Evolutionary conservation across 2,797 vertebrate genomes (phyloP).

Genomic region (Oceanodroma leucorhoa): DNA sequence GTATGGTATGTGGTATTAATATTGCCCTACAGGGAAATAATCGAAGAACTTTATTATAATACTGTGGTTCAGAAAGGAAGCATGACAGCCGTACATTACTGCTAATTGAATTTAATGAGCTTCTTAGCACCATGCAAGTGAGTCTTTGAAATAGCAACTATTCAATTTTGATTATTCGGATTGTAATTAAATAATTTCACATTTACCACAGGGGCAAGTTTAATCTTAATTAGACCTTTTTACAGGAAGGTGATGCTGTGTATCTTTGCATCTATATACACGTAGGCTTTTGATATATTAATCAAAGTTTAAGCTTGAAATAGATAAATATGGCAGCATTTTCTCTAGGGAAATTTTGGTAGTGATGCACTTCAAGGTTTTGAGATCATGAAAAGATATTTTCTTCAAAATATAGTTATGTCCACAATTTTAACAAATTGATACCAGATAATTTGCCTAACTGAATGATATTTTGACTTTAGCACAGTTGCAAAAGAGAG

Average conservation of each 20-base stretch:
- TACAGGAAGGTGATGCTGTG: slow-evolving; percentile 7
- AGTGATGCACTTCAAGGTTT: neutral
- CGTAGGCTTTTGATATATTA: neutral
- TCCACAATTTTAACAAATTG: neutral
- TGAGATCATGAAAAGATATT: neutral
- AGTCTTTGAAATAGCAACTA: slow-evolving; percentile 72
- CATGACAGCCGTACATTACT: slow-evolving; percentile 59
- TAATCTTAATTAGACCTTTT: slow-evolving; percentile 62
- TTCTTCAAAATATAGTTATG: neutral
- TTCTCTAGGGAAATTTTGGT: neutral
- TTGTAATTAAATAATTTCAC: slow-evolving; percentile 73
- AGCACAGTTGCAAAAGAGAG: neutral
- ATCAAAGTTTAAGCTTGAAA: neutral
- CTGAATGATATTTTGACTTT: neutral
- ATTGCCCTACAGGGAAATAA: slow-evolving; percentile 67
- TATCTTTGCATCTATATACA: slow-evolving; percentile 25
- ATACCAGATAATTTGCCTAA: neutral
- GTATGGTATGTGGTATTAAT: slow-evolving; percentile 42
- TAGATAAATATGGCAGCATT: neutral
- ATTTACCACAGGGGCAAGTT: slow-evolving; percentile 53
- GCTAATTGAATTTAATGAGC: slow-evolving; percentile 76
- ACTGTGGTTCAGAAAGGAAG: slow-evolving; percentile 59
- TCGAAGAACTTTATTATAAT: slow-evolving; percentile 61
- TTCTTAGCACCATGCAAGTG: slow-evolving; percentile 61
- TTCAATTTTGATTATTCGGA: slow-evolving; percentile 69